Conservation (phyloP, 2,888 invertebrate species). For the Salticus scenicus region DNA sequence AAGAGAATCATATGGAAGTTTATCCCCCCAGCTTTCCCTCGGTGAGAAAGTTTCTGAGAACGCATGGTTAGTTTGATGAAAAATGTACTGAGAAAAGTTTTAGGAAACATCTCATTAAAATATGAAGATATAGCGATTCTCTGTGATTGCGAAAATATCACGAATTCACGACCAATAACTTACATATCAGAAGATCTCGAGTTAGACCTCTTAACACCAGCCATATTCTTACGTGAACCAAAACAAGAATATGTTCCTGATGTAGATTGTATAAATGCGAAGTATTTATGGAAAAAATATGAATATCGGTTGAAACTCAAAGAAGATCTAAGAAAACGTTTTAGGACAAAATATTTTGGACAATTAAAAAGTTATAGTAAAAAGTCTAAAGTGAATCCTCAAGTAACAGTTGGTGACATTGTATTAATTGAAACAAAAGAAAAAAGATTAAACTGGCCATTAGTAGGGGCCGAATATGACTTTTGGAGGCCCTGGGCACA, state of each 20-base stretch:
- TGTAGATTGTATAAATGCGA: background rate
- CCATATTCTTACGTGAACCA: background rate
- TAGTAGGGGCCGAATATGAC: too few relatives aligned
- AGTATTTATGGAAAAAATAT: background rate
- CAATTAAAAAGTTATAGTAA: background rate
- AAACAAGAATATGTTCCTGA: background rate
- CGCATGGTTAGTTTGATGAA: background rate
- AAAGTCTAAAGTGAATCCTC: background rate
- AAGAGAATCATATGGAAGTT: background rate
- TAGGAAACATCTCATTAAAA: background rate
- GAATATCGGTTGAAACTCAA: background rate
- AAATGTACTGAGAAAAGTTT: background rate
- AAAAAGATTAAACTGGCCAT: background rate
- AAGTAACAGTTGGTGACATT: background rate
- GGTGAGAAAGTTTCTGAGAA: background rate
- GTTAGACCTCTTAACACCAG: background rate
- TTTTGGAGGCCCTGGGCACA: too few relatives aligned
- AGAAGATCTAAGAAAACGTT: background rate
- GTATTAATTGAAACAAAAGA: too few relatives aligned
- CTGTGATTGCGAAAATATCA: background rate
- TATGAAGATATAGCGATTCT: background rate
- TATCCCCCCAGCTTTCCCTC: background rate
- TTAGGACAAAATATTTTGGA: background rate
- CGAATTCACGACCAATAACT: background rate
- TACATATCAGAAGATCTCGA: background rate